Conservation (phyloP, 2,888 invertebrate species). For the Papilio protenor region DNA sequence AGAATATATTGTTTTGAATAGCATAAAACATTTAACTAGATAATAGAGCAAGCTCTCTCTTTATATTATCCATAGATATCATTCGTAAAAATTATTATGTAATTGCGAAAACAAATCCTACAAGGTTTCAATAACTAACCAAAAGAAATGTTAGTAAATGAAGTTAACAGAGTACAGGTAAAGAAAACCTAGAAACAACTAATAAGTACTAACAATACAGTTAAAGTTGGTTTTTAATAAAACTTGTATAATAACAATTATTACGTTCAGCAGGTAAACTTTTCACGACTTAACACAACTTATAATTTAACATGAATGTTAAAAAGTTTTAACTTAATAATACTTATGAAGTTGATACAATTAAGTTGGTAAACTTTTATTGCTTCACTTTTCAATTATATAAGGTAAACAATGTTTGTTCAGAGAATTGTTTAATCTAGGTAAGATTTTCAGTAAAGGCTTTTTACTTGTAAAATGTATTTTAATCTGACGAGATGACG, state of each 20-base stretch:
- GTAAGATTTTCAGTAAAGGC: no score
- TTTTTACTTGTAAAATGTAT: not conserved
- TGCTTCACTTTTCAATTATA: no score
- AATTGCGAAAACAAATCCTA: not conserved
- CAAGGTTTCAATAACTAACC: not conserved
- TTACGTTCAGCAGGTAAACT: not conserved
- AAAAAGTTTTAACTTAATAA: constrained; percentile 9
- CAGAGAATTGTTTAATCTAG: no score
- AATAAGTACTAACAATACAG: not conserved
- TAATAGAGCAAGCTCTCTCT: no score
- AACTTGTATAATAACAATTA: not conserved
- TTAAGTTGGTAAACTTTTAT: no score
- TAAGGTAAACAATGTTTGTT: no score
- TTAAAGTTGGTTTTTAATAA: not conserved
- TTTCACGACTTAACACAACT: constrained; percentile 5
- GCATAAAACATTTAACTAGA: no score
- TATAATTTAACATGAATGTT: constrained; percentile 5
- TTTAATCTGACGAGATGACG: constrained; percentile 14
- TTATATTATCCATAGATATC: no score
- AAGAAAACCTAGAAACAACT: not conserved
- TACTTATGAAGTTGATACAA: not conserved
- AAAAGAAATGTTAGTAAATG: not conserved
- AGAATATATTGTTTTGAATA: no score
- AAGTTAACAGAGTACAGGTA: not conserved
- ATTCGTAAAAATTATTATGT: not conserved